Evolutionary conservation across 2,888 invertebrate species (phyloP).

Genomic region (Lepidochrysops patricia): DNA sequence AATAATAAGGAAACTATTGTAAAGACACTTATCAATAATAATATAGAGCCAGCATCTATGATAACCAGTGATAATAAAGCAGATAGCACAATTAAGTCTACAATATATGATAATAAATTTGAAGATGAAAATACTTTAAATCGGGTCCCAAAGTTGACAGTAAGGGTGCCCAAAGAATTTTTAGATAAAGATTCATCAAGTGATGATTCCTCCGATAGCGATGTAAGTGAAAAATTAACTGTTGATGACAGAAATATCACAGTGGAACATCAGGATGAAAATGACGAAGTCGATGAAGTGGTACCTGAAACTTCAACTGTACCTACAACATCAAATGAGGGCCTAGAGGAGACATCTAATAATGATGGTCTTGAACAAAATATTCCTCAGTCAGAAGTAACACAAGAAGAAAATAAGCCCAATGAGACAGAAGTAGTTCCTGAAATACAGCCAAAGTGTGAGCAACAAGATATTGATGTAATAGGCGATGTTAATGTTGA

Average conservation of each 20-base stretch:
- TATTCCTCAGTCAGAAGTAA: constrained; percentile 25
- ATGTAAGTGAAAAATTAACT: constrained; percentile 75
- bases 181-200: constrained; percentile 68
- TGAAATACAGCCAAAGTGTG: constrained; percentile 48
- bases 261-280: constrained; percentile 30
- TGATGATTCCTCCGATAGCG: constrained; percentile 74
- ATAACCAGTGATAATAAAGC: constrained; percentile 46
- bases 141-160: constrained; percentile 80
- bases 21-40: constrained; percentile 56
- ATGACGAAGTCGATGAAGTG: constrained; percentile 28
- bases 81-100: constrained; percentile 56
- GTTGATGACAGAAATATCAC: constrained; percentile 66
- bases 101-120: constrained; percentile 65
- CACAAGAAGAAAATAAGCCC: constrained; percentile 32
- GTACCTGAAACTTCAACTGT: constrained; percentile 23
- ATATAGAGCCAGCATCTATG: constrained; percentile 36
- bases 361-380: constrained; percentile 22
- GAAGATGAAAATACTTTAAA: constrained; percentile 61
- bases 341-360: constrained; percentile 22
- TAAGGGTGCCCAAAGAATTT: constrained; percentile 78
- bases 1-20: constrained; percentile 54
- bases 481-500: constrained; percentile 44
- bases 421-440: constrained; percentile 36
- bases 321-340: not conserved
- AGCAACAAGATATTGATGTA: constrained; percentile 38